phyloP scores from a whole-genome alignment of 2,797 vertebrate genomes.

The Xenopus petersii region DNA sequence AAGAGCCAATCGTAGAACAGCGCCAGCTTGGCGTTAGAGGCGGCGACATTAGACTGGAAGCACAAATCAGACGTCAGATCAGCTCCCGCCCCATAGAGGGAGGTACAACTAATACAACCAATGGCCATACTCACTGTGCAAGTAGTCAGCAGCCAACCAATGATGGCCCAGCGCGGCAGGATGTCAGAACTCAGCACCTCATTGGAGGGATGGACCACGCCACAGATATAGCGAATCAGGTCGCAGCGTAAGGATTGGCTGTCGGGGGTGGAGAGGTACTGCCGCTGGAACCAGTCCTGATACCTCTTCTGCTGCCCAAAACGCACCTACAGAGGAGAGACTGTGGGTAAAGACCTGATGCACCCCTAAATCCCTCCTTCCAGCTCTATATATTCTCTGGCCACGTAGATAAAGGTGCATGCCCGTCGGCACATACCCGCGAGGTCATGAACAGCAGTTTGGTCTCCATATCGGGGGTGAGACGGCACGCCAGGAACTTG shows the following conservation, averaged over 20 bases:
- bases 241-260: constrained; percentile 94
- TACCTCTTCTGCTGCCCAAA: constrained; percentile 96
- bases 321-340: constrained; percentile 72
- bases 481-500: constrained; percentile 92
- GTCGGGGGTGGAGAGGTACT: constrained; percentile 90
- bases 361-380: too few species aligned
- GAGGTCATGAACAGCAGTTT: constrained; percentile 98
- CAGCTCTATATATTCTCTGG: too few species aligned
- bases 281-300: constrained; percentile 95
- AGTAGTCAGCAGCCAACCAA: constrained; percentile 94
- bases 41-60: constrained; percentile 88
- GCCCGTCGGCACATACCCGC: constrained; percentile 66
- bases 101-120: not conserved
- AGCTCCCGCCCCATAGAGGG: not conserved
- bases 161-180: constrained; percentile 94
- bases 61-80: not conserved
- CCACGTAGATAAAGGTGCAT: too few species aligned
- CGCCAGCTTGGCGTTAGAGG: constrained; percentile 93
- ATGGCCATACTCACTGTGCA: constrained; percentile 77
- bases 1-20: constrained; percentile 97
- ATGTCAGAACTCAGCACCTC: constrained; percentile 96
- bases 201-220: constrained; percentile 92
- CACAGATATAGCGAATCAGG: constrained; percentile 95
- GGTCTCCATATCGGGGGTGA: constrained; percentile 96
- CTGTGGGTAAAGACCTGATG: too few species aligned